Base-by-base conservation (phyloP, 1,140 invertebrate genomes). In the Musca vetustissima region DNA sequence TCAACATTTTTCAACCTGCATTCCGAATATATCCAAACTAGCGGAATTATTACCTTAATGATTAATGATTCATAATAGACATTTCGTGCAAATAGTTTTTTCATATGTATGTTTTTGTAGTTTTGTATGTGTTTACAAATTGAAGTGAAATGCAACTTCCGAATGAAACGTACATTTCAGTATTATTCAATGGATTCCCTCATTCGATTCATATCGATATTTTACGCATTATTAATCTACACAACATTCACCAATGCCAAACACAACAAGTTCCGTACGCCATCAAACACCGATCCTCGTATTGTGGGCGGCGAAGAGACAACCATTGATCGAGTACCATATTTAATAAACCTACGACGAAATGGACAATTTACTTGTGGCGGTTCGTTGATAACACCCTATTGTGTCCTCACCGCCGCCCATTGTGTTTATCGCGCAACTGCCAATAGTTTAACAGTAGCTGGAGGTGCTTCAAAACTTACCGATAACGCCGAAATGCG, bases 241-340 rank as follows among this genome's bases (percentile, higher is more conserved):
- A 61, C 36, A 43, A 19, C 6, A 21, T 28, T n/a, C 28, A 21
- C 7, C 22, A 28, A 14, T 21, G 11, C 28, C 57, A 43, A 43
- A 11, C 28, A 21, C 9, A 19, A 13, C 8, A 36, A 21, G 19
- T 61, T 19, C 8, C 25, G n/a, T 21, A n/a, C 3, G 4, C 19
- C 57, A 7, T 14, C 28, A 7, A 43, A 11, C 11, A 36, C 7
- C 2, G 57, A 61, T 43, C 28, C 50, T 9, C 74, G 78, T 6
- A 77, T 80, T 19, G 73, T 80, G 13, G 78, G 78, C 4, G 78
- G 78, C 8, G 67, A 70, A 52, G 70, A 73, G 64, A 76, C 73
- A 1, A 67, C 57, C 0, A 76, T 78, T 25, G 59, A 22, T 0
- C 72, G 76, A 47, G 73, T 80, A 47, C 78, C 78, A 0, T 80